Conservation (phyloP, 2,797 vertebrate genomes). For the Pygocentrus nattereri region DNA sequence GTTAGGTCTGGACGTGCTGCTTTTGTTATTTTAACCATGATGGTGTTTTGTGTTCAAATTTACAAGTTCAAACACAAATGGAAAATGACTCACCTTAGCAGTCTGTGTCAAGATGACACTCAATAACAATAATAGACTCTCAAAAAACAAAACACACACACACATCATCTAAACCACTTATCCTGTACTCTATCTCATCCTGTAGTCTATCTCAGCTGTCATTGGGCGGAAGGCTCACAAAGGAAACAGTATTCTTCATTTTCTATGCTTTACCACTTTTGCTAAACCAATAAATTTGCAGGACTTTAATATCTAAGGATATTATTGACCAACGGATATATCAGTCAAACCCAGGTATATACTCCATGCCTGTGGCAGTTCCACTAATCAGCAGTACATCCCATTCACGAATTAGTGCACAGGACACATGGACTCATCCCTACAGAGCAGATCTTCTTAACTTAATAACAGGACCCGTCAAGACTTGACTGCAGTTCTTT, state of each 20-base stretch:
- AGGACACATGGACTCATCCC: conserved; percentile 36
- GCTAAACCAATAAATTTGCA: too few relatives aligned
- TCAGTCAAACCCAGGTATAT: neutral
- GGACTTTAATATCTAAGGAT: too few relatives aligned
- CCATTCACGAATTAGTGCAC: conserved; percentile 53
- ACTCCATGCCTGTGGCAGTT: conserved; percentile 36
- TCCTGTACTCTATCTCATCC: too few relatives aligned
- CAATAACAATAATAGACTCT: too few relatives aligned
- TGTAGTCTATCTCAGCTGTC: too few relatives aligned
- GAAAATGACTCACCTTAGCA: too few relatives aligned
- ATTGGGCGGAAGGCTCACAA: too few relatives aligned
- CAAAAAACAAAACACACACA: too few relatives aligned
- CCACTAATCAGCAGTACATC: conserved; percentile 48
- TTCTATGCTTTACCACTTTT: neutral
- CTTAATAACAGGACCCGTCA: conserved; percentile 56
- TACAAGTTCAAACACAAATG: neutral
- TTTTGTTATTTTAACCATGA: neutral
- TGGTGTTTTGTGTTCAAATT: too few relatives aligned
- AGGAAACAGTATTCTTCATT: too few relatives aligned
- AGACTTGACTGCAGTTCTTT: conserved; percentile 42
- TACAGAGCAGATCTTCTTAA: conserved; percentile 51
- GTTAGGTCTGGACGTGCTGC: neutral
- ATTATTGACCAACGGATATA: neutral
- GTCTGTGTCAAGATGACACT: too few relatives aligned
- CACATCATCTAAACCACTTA: too few relatives aligned